phyloP scores from a whole-genome alignment of 1,140 invertebrate genomes.

The Papilio xuthus region DNA sequence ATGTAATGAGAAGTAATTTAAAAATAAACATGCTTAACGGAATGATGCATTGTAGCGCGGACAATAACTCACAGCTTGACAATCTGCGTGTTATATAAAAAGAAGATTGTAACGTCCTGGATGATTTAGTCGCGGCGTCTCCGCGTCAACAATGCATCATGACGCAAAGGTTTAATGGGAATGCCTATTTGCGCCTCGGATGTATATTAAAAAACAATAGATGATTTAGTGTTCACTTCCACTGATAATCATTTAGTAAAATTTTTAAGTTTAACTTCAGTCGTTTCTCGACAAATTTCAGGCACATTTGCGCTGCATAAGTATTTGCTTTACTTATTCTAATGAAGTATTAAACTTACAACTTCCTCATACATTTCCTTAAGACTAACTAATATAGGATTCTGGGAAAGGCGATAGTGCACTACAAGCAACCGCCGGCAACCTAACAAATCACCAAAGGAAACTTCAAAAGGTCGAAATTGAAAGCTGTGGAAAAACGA shows the following conservation, averaged over 20 bases:
- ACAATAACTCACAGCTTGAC: constrained; percentile 28
- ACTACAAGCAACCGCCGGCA: constrained; percentile 17
- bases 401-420: constrained; percentile 12
- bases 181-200: constrained; percentile 6
- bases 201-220: constrained; percentile 32
- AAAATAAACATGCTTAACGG: constrained; percentile 18
- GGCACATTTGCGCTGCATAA: background rate
- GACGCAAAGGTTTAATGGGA: constrained; percentile 24
- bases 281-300: background rate
- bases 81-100: constrained; percentile 10
- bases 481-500: constrained; percentile 16
- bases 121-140: constrained; percentile 30
- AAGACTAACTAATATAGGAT: background rate
- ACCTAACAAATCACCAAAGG: constrained; percentile 20
- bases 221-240: background rate
- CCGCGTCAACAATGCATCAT: constrained; percentile 34
- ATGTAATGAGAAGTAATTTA: background rate
- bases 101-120: constrained; percentile 3
- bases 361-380: constrained; percentile 5
- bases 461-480: constrained; percentile 31
- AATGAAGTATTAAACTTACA: constrained; percentile 15
- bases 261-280: background rate
- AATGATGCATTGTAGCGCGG: background rate
- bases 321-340: background rate
- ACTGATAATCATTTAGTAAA: background rate